Base-by-base conservation (phyloP, 2,113 vertebrate species). In the Stigmatopora argus region DNA sequence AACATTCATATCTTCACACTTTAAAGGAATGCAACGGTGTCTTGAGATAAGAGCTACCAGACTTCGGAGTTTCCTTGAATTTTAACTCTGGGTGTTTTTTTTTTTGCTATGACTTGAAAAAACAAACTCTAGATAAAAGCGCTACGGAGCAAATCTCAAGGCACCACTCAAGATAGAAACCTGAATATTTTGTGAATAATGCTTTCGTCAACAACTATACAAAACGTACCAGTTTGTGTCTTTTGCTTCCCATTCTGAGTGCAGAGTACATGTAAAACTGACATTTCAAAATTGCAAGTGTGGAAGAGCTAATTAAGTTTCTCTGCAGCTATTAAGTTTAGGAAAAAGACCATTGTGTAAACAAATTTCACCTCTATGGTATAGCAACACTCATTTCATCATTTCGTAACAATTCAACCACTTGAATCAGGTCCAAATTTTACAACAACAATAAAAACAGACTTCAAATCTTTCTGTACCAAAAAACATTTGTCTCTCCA, bases 1-100 rank as follows among this genome's bases (percentile, higher is more conserved):
- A 69, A 84, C 86, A 84, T 85, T 69, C 79, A 81, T 1, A 57
- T 75, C 46, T 61, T 69, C 11, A 62, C 23, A 62, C 77, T 64
- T 56, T 35, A 75, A 81, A 75, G 59, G 69, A 62, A 46, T 74
- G 10, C 12, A 62, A 45, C 65, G 38, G n/a, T 21, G n/a, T 18
- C 5, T 60, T 14, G 18, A 44, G n/a, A 56, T 56, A 56, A 2
- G 10, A 31, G 53, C 7, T 21, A 56, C 13, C 14, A 13, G 23
- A 55, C 21, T 15, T 31, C 6, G 2, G 12, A 26, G 4, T 19
- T 53, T 19, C 19, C 4, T 21, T 0, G 21, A 19, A 52, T 3
- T 11, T 12, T 9, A 52, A 10, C 19, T n/a, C 7, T 10, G 9
- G 6, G 7, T 19, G 51, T 10, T 19, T 21, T 13, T 53, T 53